Percentiles rank a stretch among this genome's conserved stretches.
Conservation (phyloP, 2,888 invertebrate species). For the Cataglyphis albicans region DNA sequence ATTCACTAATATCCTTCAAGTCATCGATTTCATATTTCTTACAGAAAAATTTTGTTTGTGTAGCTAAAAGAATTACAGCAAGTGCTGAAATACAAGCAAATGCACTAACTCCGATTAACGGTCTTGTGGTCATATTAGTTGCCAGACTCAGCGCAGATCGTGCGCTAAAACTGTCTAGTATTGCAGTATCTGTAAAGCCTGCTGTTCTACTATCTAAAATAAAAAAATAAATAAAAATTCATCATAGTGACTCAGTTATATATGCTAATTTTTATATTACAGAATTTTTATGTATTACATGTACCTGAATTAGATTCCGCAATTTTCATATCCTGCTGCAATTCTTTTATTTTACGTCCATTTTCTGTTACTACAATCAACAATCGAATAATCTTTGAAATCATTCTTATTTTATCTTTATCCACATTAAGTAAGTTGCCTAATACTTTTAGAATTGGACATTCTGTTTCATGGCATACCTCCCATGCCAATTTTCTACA, state of each 20-base stretch:
- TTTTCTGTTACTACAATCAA: conserved; percentile 80
- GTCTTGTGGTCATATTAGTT: conserved; percentile 82
- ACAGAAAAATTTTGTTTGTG: conserved; percentile 81
- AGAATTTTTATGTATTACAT: neutral
- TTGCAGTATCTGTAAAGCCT: conserved; percentile 82
- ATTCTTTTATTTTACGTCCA: conserved; percentile 78
- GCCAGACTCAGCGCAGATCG: conserved; percentile 82
- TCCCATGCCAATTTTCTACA: conserved; percentile 81
- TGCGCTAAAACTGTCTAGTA: conserved; percentile 78
- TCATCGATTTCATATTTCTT: conserved; percentile 77
- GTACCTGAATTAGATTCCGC: conserved; percentile 83
- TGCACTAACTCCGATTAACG: conserved; percentile 82
- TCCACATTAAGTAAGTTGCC: conserved; percentile 81
- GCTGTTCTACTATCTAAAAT: conserved; percentile 82
- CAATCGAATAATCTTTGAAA: conserved; percentile 83
- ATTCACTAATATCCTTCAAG: conserved; percentile 75
- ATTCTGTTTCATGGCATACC: conserved; percentile 80
- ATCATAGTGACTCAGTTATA: neutral
- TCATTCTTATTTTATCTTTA: conserved; percentile 82
- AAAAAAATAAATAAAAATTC: neutral
- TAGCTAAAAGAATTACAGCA: conserved; percentile 81
- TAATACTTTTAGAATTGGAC: conserved; percentile 79
- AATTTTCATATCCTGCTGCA: conserved; percentile 79
- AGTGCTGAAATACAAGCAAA: conserved; percentile 84
- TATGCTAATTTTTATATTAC: neutral